Conservation (phyloP, 2,888 invertebrate species). For the Germaria angustata region DNA sequence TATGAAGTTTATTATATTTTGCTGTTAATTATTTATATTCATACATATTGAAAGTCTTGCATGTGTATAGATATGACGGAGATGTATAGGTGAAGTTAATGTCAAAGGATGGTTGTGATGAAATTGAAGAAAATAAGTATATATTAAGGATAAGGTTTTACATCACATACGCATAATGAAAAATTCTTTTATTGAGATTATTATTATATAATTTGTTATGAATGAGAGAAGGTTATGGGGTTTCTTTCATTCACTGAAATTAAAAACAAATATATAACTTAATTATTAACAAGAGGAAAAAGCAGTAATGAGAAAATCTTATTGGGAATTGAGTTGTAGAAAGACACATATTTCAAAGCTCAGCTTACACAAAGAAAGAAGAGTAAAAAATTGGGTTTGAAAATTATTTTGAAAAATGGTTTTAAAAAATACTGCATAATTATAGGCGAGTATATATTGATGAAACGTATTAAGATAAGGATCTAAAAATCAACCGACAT, state of each 20-base stretch:
- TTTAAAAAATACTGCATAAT: too few species aligned
- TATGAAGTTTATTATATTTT: conserved; percentile 36
- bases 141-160: conserved; percentile 14
- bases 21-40: conserved; percentile 38
- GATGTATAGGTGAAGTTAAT: conserved; percentile 32
- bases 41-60: not conserved
- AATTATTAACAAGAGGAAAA: not conserved
- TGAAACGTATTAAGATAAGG: too few species aligned
- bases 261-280: conserved; percentile 24
- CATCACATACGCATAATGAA: conserved; percentile 50
- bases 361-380: not conserved
- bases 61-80: not conserved
- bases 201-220: conserved; percentile 27
- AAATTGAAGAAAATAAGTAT: conserved; percentile 13
- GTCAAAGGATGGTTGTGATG: conserved; percentile 32
- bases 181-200: conserved; percentile 38
- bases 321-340: not conserved
- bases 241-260: conserved; percentile 10
- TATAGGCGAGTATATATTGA: too few species aligned
- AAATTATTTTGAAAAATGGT: too few species aligned
- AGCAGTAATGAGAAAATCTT: not conserved
- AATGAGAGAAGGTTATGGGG: conserved; percentile 17
- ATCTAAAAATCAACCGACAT: too few species aligned
- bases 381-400: not conserved
- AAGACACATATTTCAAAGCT: not conserved